A percentile compares a stretch with the other conserved stretches of the same genome.
These are phyloP conservation scores for Tetranychus urticae DNA, from an alignment of 1,140 invertebrate genomes.

Conservation along the genomic window DNA sequence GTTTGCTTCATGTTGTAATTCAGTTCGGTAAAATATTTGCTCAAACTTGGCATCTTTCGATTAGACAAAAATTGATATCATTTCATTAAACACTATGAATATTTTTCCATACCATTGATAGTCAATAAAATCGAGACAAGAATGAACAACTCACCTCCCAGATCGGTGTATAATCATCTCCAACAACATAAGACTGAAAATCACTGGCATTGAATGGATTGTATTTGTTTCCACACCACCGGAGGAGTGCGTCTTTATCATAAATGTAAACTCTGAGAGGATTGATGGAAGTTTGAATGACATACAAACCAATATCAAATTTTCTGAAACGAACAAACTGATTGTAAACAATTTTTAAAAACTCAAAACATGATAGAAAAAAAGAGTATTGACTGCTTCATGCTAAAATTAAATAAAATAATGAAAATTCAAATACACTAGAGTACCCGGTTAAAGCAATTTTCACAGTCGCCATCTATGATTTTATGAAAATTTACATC, in stretches of 20 bases:
- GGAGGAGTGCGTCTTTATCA: constrained; percentile 63
- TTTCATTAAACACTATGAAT: background rate
- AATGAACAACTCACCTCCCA: constrained; percentile 40
- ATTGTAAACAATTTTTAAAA: background rate
- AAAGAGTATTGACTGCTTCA: no score
- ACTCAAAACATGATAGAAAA: constrained; percentile 17
- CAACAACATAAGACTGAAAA: constrained; percentile 75
- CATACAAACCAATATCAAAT: constrained; percentile 92
- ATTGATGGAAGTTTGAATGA: constrained; percentile 66
- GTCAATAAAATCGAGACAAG: background rate
- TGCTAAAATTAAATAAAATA: no score
- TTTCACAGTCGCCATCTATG: no score
- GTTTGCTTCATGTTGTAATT: constrained; percentile 64
- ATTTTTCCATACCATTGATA: constrained; percentile 1
- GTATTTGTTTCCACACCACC: constrained; percentile 74
- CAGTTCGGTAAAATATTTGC: constrained; percentile 43
- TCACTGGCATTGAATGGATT: constrained; percentile 61
- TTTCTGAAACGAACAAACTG: constrained; percentile 35
- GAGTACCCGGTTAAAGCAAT: no score
- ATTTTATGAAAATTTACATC: no score
- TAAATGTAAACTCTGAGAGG: constrained; percentile 71
- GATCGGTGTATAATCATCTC: constrained; percentile 75
- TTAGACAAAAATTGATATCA: background rate
- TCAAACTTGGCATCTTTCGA: constrained; percentile 41
- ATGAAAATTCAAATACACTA: no score